Evolutionary conservation across 2,797 vertebrate genomes (phyloP), one percentile per base, ranked within the genome.

Genomic region (Brotula barbata): DNA sequence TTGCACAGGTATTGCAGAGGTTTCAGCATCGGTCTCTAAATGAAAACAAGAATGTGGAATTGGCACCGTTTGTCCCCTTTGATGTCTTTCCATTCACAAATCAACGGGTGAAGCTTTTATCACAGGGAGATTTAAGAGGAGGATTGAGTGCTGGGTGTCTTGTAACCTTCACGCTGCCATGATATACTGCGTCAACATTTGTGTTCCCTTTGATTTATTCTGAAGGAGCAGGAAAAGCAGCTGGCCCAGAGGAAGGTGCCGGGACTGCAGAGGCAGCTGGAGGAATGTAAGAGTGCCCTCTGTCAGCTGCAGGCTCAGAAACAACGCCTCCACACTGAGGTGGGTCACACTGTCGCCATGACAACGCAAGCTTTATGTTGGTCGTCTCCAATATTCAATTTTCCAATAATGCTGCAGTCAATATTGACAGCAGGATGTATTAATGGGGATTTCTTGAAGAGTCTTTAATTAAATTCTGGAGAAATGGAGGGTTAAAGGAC

Each of bases 241-340:
- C 72, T 94, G 71, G 92, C 92, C 0, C 94, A 96, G 81, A 92
- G 89, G 71, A 92, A 91, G 65, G 89, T 94, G 5, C 92, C 94
- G 0, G 89, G 74, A 36, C 87, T 97, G 53, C 90, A 91, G 79
- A 89, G 78, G 65, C 95, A 97, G 78, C 86, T 98, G 82, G 95
- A 98, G 63, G 95, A 98, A 68, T 92, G 92, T 81, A 95, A 92
- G 90, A 94, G 90, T 71, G 87, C 93, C 77, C 90, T 98, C 82
- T 95, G 92, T 59, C 93, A 94, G 85, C 90, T 98, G 16, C 93
- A 96, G 78, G 80, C 83, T 0, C 95, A 98, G 82, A 97, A 93
- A 69, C 88, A 90, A 1, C 92, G 93, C 39, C 89, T 98, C 16
- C 93, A 94, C 67, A 89, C 89, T 14, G 96, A 98, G 94, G 96